A percentile compares a stretch with the other conserved stretches of the same genome.
Conservation (phyloP, 2,797 vertebrate species). For the Coilia nasus region DNA sequence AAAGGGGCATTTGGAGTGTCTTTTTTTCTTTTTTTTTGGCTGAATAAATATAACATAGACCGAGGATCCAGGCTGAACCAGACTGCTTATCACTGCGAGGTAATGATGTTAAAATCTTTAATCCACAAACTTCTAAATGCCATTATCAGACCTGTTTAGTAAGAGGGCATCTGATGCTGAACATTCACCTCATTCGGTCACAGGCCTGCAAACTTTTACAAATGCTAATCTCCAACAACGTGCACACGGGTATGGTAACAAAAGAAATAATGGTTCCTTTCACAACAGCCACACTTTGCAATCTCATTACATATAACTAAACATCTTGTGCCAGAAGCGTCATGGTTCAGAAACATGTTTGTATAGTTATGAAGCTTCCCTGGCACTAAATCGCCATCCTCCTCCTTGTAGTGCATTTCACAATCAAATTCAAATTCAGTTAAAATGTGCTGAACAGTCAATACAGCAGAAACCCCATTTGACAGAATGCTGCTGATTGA, state of each 20-base stretch:
- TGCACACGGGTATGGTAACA: not conserved
- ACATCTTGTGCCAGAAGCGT: not conserved
- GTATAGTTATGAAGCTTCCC: not conserved
- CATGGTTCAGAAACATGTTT: not conserved
- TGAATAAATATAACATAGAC: conserved; percentile 50
- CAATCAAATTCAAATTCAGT: not conserved
- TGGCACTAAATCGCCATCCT: not conserved
- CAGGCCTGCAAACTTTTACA: not conserved
- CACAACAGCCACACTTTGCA: not conserved
- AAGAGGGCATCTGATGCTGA: not conserved
- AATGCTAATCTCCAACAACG: not conserved
- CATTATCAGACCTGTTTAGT: conserved; percentile 29
- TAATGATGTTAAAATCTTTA: conserved; percentile 35
- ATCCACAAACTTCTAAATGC: conserved; percentile 28
- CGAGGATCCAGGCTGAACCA: not conserved
- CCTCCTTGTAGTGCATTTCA: not conserved
- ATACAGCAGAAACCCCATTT: not conserved
- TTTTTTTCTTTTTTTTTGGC: conserved; percentile 28
- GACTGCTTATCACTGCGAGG: conserved; percentile 39
- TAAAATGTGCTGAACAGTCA: not conserved
- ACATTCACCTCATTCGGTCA: not conserved
- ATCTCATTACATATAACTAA: not conserved
- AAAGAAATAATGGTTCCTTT: not conserved
- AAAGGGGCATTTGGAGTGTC: conserved; percentile 38
- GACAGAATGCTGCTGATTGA: not conserved